Evolutionary conservation across 2,888 invertebrate genomes (phyloP).

Genomic region (Nysson spinosus): DNA sequence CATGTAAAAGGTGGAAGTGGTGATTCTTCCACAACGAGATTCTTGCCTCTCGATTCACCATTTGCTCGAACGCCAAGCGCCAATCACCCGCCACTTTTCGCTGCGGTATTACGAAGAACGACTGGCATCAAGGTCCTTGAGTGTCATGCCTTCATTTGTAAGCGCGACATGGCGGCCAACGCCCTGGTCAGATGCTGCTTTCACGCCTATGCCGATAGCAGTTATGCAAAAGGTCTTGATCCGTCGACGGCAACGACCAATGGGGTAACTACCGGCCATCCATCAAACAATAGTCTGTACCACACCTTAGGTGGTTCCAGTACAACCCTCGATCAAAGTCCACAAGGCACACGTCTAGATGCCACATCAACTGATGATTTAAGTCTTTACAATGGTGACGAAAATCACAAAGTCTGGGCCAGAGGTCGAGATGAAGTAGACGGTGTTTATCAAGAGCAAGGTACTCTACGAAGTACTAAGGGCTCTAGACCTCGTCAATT

Average conservation of each 20-base stretch:
- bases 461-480: conserved; percentile 78
- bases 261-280: conserved; percentile 67
- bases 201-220: conserved; percentile 97
- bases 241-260: conserved; percentile 67
- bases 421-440: conserved; percentile 88
- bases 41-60: conserved; percentile 96
- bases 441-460: conserved; percentile 81
- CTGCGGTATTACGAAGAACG: conserved; percentile 96
- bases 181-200: conserved; percentile 98
- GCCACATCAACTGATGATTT: conserved; percentile 83
- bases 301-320: conserved; percentile 76
- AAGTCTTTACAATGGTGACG: conserved; percentile 92
- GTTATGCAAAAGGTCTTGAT: conserved; percentile 86
- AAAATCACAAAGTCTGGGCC: conserved; percentile 96
- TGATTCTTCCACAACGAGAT: conserved; percentile 86
- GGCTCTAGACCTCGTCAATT: conserved; percentile 88
- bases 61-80: conserved; percentile 95
- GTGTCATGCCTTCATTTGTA: conserved; percentile 99
- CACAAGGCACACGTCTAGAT: conserved; percentile 76
- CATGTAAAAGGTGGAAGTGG: conserved; percentile 82
- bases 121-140: conserved; percentile 98
- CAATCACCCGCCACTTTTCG: conserved; percentile 97
- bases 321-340: conserved; percentile 75
- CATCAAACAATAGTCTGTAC: conserved; percentile 69
- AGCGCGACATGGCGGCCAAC: conserved; percentile 97